These are phyloP conservation scores for Zoanthus gigantus DNA, from an alignment of 92 coral and sea anemone species.

Conservation along the genomic window DNA sequence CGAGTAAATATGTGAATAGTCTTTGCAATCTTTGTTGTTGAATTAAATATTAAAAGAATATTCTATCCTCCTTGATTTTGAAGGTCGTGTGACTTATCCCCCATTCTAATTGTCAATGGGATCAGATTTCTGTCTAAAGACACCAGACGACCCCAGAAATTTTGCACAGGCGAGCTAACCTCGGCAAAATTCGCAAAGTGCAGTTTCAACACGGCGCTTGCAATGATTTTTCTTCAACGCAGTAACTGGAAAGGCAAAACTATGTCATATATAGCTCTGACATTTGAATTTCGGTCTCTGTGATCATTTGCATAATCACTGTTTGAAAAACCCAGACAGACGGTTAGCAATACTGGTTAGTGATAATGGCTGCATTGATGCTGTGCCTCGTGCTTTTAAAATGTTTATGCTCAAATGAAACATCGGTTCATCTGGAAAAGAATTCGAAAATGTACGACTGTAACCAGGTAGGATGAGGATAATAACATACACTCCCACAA, in stretches of 20 bases:
- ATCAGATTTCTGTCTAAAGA: conserved; percentile 44
- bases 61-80: conserved; percentile 15
- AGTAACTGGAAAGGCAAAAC: neutral
- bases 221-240: neutral
- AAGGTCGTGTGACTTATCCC: conserved; percentile 50
- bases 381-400: neutral
- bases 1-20: neutral
- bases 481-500: neutral
- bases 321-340: conserved; percentile 37
- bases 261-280: conserved; percentile 14
- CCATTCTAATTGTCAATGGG: conserved; percentile 19
- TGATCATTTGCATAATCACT: conserved; percentile 36
- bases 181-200: neutral
- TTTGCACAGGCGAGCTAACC: conserved; percentile 29
- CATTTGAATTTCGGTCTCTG: conserved; percentile 6
- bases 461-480: neutral
- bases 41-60: neutral
- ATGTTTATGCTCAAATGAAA: neutral
- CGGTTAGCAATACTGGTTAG: conserved; percentile 26
- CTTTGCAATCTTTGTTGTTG: neutral
- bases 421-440: neutral
- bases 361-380: neutral
- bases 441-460: neutral
- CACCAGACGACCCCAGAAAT: conserved; percentile 42
- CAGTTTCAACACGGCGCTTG: neutral